Percentiles rank a stretch among this genome's conserved stretches.
Evolutionary conservation across 1,140 invertebrate species (phyloP).

Genomic region (Campoletis sonorensis): DNA sequence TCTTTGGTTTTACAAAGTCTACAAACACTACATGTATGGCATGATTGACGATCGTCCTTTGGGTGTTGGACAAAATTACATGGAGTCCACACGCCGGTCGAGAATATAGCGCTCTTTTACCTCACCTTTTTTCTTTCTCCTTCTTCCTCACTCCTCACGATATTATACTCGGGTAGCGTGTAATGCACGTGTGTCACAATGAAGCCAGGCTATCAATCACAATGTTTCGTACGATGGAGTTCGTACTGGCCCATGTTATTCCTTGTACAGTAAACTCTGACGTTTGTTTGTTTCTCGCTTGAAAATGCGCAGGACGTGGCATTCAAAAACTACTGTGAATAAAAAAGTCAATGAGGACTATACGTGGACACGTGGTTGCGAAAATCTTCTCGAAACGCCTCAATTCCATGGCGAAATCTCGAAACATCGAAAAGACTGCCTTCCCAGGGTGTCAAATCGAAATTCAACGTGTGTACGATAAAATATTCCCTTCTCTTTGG

Average conservation of each 20-base stretch:
- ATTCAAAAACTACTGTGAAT: background rate
- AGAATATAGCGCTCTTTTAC: conserved; percentile 10
- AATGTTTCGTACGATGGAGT: conserved; percentile 22
- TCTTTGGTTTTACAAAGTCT: conserved; percentile 6
- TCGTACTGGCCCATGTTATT: conserved; percentile 22
- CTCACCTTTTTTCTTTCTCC: background rate
- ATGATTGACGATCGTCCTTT: conserved; percentile 25
- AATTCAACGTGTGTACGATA: too few relatives aligned
- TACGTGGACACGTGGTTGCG: background rate
- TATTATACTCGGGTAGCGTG: conserved; percentile 28
- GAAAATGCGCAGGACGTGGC: background rate
- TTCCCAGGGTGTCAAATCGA: too few relatives aligned
- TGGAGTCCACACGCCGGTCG: background rate
- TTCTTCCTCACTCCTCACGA: background rate
- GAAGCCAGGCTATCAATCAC: conserved; percentile 11
- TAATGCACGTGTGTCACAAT: conserved; percentile 41
- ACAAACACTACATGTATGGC: background rate
- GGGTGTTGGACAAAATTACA: conserved; percentile 7
- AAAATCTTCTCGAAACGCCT: background rate
- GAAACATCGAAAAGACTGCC: background rate
- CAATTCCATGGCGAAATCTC: background rate
- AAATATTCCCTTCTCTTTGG: background rate
- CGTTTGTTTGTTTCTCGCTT: background rate
- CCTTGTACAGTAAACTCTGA: background rate
- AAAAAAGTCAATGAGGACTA: background rate